phyloP scores from a whole-genome alignment of 2,113 vertebrate species.

The Alaudala cheleensis region DNA sequence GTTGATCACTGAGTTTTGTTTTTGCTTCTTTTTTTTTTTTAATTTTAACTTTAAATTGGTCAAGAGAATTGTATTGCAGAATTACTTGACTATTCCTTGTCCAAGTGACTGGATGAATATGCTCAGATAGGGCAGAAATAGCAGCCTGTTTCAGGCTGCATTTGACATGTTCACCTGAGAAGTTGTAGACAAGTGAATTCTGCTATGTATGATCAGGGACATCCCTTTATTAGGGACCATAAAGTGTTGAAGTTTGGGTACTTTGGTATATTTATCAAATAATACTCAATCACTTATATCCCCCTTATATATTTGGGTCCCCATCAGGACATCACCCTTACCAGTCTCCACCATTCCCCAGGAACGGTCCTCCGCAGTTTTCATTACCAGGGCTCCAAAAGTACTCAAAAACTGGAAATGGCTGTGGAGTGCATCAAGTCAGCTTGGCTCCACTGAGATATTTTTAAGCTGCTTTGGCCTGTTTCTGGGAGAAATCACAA shows the following conservation, averaged over 20 bases:
- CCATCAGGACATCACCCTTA: neutral
- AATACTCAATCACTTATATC: neutral
- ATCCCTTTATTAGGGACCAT: neutral
- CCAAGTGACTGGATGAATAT: neutral
- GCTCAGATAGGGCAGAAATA: neutral
- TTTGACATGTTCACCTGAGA: neutral
- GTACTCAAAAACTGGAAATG: neutral
- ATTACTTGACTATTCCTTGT: neutral
- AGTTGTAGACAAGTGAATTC: neutral
- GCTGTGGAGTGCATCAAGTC: neutral
- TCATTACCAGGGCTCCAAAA: neutral
- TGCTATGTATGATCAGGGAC: neutral
- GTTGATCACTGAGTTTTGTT: neutral
- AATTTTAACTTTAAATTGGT: neutral
- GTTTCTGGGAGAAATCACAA: neutral
- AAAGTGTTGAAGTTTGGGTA: neutral
- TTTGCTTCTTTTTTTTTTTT: neutral
- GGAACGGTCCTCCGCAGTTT: neutral
- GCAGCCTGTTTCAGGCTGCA: neutral
- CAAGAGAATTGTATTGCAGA: neutral
- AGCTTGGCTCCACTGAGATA: neutral
- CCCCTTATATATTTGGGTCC: neutral
- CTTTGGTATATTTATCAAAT: neutral
- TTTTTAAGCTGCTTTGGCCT: neutral
- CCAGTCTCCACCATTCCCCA: rapidly evolving